Base-by-base conservation (phyloP, 1,140 invertebrate genomes). In the Macrotrachela quadricornifera region DNA sequence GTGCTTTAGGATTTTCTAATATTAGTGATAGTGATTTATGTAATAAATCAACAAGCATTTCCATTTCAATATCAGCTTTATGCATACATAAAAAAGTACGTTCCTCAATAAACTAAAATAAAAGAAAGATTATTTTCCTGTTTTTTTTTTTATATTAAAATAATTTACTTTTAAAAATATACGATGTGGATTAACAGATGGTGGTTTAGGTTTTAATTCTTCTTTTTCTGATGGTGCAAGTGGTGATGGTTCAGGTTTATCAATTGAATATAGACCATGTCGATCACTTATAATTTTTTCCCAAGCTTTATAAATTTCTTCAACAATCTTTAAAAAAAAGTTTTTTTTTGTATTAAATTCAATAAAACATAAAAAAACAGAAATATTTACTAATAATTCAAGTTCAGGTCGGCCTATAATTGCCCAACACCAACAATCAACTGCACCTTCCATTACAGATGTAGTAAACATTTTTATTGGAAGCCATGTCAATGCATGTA, bases 391-490 rank as follows among this genome's bases (percentile, higher is more conserved):
- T 59, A 69, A 62, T 48, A 91, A 71, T 66, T 88, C 86, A 6
- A 96, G 64, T 63, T 95, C 86, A 13, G 83, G 81, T 21, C 86
- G 71, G 0, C 88, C 83, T 1, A 88, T 90, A 1, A 94, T 75
- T 50, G 97, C 73, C 94, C 92, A 99, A 58, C 94, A 86, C 94
- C 94, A 99, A 65, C 90, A 96, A 58, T 90, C 85, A 8, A 94
- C 80, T 4, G 85, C 82, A 8, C 83, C 79, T 30, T 78, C 77
- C 74, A 95, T 82, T 0, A 85, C 80, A 56, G 79, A 78, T 57
- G 82, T 80, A 0, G 82, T 87, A 68, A 97, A 99, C 14, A 88
- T 68, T 57, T 85, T 79, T 12, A 92, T 77, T 60, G 88, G 85
- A 0, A 82, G 8, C 21, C 21, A 30, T 30, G 8, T 8, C 2